Evolutionary conservation across 2,113 vertebrate genomes (phyloP).

Genomic region (Malurus elegans): DNA sequence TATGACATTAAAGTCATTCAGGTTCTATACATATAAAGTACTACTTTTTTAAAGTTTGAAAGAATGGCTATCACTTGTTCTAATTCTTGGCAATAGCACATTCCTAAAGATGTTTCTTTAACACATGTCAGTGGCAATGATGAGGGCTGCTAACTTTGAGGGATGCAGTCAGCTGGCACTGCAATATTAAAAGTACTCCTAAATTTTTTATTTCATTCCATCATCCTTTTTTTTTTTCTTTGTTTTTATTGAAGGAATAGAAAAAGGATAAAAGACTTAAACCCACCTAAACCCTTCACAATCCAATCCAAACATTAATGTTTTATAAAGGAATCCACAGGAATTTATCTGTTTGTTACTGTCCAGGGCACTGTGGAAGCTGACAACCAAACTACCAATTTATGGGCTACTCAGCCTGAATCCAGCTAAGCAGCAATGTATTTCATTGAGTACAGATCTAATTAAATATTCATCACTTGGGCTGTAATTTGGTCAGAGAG

Average conservation of each 20-base stretch:
- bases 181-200: background rate
- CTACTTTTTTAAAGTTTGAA: background rate
- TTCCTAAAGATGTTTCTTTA: background rate
- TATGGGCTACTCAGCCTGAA: background rate
- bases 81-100: background rate
- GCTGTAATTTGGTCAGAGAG: background rate
- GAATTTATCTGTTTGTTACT: background rate
- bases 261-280: background rate
- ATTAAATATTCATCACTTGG: background rate
- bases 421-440: background rate
- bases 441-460: background rate
- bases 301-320: background rate
- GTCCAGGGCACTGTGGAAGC: background rate
- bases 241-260: background rate
- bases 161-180: background rate
- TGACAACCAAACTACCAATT: conserved; percentile 40
- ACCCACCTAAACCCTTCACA: background rate
- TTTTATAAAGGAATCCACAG: conserved; percentile 9
- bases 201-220: conserved; percentile 6
- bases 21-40: background rate
- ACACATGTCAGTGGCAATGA: background rate
- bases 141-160: background rate
- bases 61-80: background rate
- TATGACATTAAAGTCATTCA: background rate
- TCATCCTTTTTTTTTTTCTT: background rate